Conservation (phyloP, 2,888 invertebrate genomes). For the Meliscaeva auricollis region DNA sequence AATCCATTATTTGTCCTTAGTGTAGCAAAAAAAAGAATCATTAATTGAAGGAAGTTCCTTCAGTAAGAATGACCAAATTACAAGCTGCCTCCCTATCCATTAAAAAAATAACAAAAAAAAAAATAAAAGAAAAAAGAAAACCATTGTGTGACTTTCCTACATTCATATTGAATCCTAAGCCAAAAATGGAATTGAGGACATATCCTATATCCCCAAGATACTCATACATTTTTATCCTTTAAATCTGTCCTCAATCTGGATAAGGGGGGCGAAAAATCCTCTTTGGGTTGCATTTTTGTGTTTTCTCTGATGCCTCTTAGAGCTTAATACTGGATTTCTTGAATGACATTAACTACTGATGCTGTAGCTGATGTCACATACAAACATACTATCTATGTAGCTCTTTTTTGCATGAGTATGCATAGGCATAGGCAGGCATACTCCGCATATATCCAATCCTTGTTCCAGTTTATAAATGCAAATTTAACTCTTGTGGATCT, state of each 20-base stretch:
- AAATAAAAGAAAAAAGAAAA: neutral
- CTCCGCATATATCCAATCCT: conserved; percentile 35
- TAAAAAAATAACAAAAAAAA: neutral
- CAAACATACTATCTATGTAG: neutral
- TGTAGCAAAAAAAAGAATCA: neutral
- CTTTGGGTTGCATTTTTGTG: conserved; percentile 36
- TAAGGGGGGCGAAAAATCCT: conserved; percentile 10
- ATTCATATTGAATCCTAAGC: conserved; percentile 34
- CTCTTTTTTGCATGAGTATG: neutral
- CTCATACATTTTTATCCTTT: conserved; percentile 32
- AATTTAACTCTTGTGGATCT: conserved; percentile 43
- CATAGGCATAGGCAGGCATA: neutral
- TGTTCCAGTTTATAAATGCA: conserved; percentile 53
- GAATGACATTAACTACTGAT: conserved; percentile 38
- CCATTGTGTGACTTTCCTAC: conserved; percentile 34
- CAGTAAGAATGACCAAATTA: conserved; percentile 52
- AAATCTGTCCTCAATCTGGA: conserved; percentile 48
- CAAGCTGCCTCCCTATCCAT: conserved; percentile 11
- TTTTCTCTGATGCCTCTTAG: conserved; percentile 9
- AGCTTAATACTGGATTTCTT: conserved; percentile 48
- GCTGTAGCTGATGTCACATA: conserved; percentile 16
- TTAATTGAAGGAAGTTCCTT: conserved; percentile 46
- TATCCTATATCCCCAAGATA: conserved; percentile 40
- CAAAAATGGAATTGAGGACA: conserved; percentile 57
- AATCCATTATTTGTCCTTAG: conserved; percentile 32